Evolutionary conservation across 2,888 invertebrate species (phyloP).

Genomic region (Lymantria dispar): DNA sequence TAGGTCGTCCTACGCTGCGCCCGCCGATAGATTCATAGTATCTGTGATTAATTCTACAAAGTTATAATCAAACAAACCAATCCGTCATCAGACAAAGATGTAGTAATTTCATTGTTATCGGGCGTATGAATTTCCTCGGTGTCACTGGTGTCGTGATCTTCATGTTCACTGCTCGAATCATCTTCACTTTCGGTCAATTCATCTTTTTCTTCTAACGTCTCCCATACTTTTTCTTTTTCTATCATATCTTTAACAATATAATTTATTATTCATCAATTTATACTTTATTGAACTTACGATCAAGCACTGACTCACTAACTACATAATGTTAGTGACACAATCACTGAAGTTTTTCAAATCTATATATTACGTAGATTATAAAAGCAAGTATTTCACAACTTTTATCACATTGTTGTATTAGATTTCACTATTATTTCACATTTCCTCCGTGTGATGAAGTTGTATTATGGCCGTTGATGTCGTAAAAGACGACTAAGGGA

Average conservation of each 20-base stretch:
- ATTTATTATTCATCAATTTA: not conserved
- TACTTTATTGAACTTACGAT: too few relatives aligned
- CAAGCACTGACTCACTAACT: too few relatives aligned
- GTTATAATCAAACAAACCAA: conserved; percentile 4
- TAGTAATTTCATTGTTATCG: conserved; percentile 17
- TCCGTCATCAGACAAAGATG: conserved; percentile 22
- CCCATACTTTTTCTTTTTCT: conserved; percentile 82
- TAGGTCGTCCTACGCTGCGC: too few relatives aligned
- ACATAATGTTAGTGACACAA: too few relatives aligned
- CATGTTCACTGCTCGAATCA: conserved; percentile 34
- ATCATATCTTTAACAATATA: conserved; percentile 60
- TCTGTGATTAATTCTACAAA: not conserved
- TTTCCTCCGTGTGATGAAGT: too few relatives aligned
- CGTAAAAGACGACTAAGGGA: too few relatives aligned
- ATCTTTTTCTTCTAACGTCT: conserved; percentile 79
- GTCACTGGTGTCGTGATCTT: conserved; percentile 37
- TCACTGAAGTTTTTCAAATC: too few relatives aligned
- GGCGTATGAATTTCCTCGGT: not conserved
- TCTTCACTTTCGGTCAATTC: conserved; percentile 54
- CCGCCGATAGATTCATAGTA: not conserved
- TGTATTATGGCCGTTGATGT: too few relatives aligned
- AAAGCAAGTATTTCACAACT: too few relatives aligned
- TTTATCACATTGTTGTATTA: too few relatives aligned
- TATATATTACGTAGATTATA: too few relatives aligned
- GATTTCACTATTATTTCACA: too few relatives aligned